Base-by-base conservation (phyloP, 1,140 invertebrate species). In the Eciton burchellii region DNA sequence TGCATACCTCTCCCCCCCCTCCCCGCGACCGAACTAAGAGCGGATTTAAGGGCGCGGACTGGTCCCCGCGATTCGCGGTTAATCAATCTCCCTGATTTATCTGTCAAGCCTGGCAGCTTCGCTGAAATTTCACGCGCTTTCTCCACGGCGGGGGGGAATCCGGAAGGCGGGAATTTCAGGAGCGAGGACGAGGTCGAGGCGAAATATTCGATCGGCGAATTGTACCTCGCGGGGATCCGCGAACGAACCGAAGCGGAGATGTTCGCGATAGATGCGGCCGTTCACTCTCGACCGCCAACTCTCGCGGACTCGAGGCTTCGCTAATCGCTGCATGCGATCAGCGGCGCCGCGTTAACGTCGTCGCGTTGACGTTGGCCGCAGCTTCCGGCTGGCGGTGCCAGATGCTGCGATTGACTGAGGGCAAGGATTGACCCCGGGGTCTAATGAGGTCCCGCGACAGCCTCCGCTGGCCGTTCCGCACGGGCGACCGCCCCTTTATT, bases 381-480 rank as follows among this genome's bases (percentile, higher is more conserved):
- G 71, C 49, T 66, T 77, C 74, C 41, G n/a, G n/a, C n/a, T n/a
- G n/a, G n/a, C n/a, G n/a, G 82, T 76, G 74, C 26, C 82, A 79
- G 73, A 52, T 81, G 82, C 73, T 83, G 82, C 82, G 74, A 83
- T 83, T 83, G 82, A 83, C 82, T 76, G 54, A n/a, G 47, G 74
- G 47, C 79, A 77, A 79, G 60, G 72, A 83, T 79, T 66, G 81
- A 83, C 79, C 56, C n/a, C 54, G 43, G 62, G 45, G 24, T 82
- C 47, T 82, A 82, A 82, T 82, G 71, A 82, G 81, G 76, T 76
- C 76, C 63, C 54, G 70, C 71, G 59, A n/a, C 70, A 82, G 81
- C 56, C 59, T 57, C 26, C 11, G 57, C 47, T 60, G 41, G 66
- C 43, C 60, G 68, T 81, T 79, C 62, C 43, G 65, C 41, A 81